These are phyloP conservation scores for Tragelaphus scriptus DNA, from an alignment of 2,113 vertebrate species.

Conservation along the genomic window DNA sequence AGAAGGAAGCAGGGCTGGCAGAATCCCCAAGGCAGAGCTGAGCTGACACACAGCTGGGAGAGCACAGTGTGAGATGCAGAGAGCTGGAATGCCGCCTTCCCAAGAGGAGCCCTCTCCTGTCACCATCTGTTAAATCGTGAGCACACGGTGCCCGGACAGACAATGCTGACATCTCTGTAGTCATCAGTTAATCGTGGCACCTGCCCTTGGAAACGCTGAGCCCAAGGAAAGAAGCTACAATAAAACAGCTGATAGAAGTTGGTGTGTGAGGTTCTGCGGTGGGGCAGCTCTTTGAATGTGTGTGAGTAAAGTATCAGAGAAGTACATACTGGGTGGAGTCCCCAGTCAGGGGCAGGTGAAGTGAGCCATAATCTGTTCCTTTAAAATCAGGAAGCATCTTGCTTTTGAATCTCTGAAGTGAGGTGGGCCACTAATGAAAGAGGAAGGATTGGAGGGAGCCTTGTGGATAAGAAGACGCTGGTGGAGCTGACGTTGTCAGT, in stretches of 20 bases:
- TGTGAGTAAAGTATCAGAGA: neutral
- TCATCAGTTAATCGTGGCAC: neutral
- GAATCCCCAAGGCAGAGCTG: neutral
- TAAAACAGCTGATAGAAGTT: neutral
- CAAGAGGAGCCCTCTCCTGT: neutral
- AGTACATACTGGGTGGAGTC: neutral
- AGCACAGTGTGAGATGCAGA: neutral
- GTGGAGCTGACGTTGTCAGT: neutral
- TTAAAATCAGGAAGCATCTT: neutral
- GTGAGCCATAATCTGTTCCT: neutral
- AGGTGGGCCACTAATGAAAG: neutral
- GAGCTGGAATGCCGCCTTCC: neutral
- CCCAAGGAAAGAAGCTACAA: neutral
- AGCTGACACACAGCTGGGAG: neutral
- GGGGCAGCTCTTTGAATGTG: neutral
- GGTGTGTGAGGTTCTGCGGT: neutral
- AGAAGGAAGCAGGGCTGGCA: neutral
- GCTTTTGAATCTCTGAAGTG: neutral
- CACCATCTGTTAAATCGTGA: neutral
- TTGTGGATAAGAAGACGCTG: accelerated
- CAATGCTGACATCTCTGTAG: neutral
- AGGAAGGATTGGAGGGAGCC: neutral
- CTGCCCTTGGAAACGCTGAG: slow-evolving; percentile 9
- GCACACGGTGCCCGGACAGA: neutral
- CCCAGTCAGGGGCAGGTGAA: neutral